phyloP scores from a whole-genome alignment of 2,888 invertebrate genomes.

The Belgica antarctica region DNA sequence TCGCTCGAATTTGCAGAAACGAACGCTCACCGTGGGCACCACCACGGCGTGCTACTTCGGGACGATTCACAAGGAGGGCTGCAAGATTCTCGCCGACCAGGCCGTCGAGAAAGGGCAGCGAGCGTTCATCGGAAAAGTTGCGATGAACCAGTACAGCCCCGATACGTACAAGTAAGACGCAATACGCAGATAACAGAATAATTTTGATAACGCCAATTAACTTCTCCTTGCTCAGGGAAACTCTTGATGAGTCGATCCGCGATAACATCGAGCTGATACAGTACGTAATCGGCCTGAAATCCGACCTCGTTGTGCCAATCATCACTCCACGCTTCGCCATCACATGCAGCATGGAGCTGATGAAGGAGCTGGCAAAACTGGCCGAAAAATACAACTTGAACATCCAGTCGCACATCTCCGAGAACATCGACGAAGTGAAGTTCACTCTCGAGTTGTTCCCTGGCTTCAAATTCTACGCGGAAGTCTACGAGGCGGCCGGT shows the following conservation, averaged over 20 bases:
- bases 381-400: conserved; percentile 66
- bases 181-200: neutral
- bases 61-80: conserved; percentile 70
- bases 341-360: conserved; percentile 70
- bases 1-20: conserved; percentile 58
- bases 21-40: conserved; percentile 74
- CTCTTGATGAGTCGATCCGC: conserved; percentile 61
- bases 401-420: conserved; percentile 86
- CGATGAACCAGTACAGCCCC: conserved; percentile 53
- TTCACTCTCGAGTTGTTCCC: conserved; percentile 62
- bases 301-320: conserved; percentile 57
- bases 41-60: conserved; percentile 89
- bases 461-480: conserved; percentile 63
- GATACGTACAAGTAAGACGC: conserved; percentile 51
- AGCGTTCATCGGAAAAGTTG: conserved; percentile 81
- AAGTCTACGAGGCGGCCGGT: conserved; percentile 72
- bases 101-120: conserved; percentile 69
- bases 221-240: conserved; percentile 58
- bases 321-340: conserved; percentile 85
- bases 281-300: conserved; percentile 47
- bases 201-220: conserved; percentile 53
- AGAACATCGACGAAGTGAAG: conserved; percentile 71
- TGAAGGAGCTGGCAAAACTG: conserved; percentile 66
- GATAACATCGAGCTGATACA: conserved; percentile 65
- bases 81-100: conserved; percentile 68